Evolutionary conservation across 2,113 vertebrate species (phyloP).

Genomic region (Nycticebus coucang): DNA sequence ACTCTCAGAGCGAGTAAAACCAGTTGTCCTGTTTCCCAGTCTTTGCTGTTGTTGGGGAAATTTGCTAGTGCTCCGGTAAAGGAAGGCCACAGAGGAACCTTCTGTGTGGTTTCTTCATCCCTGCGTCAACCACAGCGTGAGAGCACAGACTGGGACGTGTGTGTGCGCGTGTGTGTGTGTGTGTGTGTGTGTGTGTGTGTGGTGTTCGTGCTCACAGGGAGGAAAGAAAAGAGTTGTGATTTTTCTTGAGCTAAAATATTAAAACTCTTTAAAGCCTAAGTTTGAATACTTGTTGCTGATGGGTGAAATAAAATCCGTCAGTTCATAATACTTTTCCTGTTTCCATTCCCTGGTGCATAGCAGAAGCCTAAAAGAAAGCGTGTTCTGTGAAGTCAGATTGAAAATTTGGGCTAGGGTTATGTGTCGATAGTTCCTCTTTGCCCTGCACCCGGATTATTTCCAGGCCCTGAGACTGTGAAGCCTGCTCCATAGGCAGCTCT

Average conservation of each 20-base stretch:
- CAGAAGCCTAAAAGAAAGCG: neutral
- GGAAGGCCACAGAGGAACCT: neutral
- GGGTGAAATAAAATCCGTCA: slow-evolving; percentile 2
- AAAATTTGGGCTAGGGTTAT: slow-evolving; percentile 5
- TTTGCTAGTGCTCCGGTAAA: neutral
- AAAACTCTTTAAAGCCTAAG: slow-evolving; percentile 37
- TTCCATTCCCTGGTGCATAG: slow-evolving; percentile 11
- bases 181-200: too few species aligned
- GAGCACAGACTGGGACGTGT: neutral
- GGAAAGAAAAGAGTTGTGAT: neutral
- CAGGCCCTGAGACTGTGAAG: neutral
- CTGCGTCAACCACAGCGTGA: neutral
- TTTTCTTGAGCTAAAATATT: neutral
- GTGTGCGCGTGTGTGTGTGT: too few species aligned
- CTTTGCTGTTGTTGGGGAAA: neutral
- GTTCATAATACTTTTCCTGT: slow-evolving; percentile 12
- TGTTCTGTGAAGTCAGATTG: neutral
- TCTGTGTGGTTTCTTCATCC: neutral
- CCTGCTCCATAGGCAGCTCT: neutral
- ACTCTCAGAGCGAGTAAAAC: neutral
- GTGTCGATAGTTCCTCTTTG: neutral
- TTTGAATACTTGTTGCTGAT: neutral
- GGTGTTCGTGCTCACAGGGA: neutral
- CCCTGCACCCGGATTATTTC: neutral
- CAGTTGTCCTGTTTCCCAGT: neutral